phyloP scores from a whole-genome alignment of 2,113 vertebrate genomes.

The Dendrocopos noguchii region DNA sequence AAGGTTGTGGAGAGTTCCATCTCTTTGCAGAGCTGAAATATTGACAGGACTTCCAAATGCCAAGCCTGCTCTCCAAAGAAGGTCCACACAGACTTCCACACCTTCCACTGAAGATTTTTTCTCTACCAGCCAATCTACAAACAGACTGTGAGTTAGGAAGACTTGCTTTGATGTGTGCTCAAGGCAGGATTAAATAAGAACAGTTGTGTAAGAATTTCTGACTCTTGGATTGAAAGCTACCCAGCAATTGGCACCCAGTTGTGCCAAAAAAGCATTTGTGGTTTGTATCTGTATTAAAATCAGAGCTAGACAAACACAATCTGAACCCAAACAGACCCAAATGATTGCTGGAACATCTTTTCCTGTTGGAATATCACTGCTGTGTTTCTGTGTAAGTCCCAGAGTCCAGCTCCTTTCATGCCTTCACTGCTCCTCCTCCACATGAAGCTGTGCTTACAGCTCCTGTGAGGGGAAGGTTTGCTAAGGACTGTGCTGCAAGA shows the following conservation, averaged over 20 bases:
- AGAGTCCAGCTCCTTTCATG: neutral
- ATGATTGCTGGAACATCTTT: slow-evolving; percentile 9
- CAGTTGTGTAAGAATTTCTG: neutral
- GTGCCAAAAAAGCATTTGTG: neutral
- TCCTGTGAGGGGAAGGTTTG: neutral
- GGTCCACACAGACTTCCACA: neutral
- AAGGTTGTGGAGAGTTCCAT: neutral
- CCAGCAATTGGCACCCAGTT: neutral
- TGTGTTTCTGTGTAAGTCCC: neutral
- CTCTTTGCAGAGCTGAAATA: neutral
- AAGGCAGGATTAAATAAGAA: neutral
- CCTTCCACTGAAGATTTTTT: neutral
- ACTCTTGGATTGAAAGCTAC: neutral
- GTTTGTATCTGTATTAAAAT: slow-evolving; percentile 1
- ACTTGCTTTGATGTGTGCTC: neutral
- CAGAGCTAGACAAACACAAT: neutral
- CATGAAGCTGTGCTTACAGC: neutral
- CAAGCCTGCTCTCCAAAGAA: neutral
- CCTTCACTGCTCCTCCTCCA: neutral
- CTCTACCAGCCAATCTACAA: neutral
- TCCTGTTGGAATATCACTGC: neutral
- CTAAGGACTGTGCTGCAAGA: neutral
- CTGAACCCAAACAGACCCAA: neutral
- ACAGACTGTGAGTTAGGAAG: neutral
- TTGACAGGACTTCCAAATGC: neutral